Base-by-base conservation (phyloP, 2,113 vertebrate genomes). In the Chaetorhynchus papuensis region DNA sequence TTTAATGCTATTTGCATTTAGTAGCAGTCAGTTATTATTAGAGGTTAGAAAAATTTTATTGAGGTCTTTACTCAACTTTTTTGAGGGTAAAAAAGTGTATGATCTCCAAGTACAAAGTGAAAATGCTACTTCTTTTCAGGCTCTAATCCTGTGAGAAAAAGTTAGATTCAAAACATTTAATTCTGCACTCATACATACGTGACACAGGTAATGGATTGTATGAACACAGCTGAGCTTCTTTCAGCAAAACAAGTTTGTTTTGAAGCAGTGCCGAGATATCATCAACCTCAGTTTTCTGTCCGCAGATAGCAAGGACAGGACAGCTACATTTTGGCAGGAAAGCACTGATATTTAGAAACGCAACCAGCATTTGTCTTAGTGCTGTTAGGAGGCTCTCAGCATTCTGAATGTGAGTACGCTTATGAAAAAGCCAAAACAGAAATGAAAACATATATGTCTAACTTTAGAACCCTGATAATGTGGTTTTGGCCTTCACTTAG, bases 171-270 rank as follows among this genome's bases (percentile, higher is more conserved):
- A 71, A 53, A 69, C 1, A 26, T 54, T 80, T n/a, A 18, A 7
- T 56, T 9, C 2, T 15, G 30, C 26, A 56, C 4, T 71, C 13
- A 31, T 21, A 42, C 2, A 18, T 23, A 45, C 4, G 7, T 0
- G 3, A 68, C 6, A 35, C 2, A 59, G 13, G 11, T 19, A 57
- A 60, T 7, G 18, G 30, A 79, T 52, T 60, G 11, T 13, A 53
- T 31, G 18, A 70, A 28, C 14, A 45, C 6, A 87, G 8, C 7
- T 61, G 15, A 83, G 83, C 2, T 72, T 86, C n/a, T 89, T 26
- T 72, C 80, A 91, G 42, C 10, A 81, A 81, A 63, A 44, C 41
- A 54, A 52, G 2, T 49, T 86, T 80, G 63, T 77, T 89, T 83
- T 81, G 31, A 86, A 86, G 21, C 37, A 26, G 8, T 74, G 10